A percentile compares a stretch with the other conserved stretches of the same genome.
Evolutionary conservation across 37 sponge, comb jelly and placozoan genomes (phyloP).

Genomic region (Petrosia ficiformis): DNA sequence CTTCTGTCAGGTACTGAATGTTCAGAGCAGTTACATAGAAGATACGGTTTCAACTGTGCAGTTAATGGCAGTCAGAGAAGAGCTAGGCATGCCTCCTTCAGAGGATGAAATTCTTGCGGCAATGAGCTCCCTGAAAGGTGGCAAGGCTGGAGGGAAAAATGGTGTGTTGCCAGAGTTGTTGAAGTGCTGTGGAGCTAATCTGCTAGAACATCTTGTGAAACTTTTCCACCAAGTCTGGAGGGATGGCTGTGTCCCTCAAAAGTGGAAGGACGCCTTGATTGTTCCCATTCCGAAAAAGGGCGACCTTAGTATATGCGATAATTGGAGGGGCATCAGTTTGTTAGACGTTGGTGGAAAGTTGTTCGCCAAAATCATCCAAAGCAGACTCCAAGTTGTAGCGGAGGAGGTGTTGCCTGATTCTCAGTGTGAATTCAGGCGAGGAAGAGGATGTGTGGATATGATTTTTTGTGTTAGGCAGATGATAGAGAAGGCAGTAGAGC

Average conservation of each 20-base stretch:
- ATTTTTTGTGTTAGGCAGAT: conserved; percentile 14
- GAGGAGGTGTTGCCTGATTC: conserved; percentile 29
- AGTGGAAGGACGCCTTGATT: conserved; percentile 39
- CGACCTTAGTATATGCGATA: conserved; percentile 26
- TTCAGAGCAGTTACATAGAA: conserved; percentile 1
- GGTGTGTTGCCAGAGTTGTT: conserved; percentile 25
- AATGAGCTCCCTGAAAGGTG: conserved; percentile 20
- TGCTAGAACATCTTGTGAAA: conserved; percentile 13
- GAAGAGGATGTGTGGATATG: conserved; percentile 28
- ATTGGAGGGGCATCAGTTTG: conserved; percentile 46
- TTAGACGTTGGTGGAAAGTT: conserved; percentile 33
- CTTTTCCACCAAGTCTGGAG: conserved; percentile 25
- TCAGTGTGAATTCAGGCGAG: conserved; percentile 33
- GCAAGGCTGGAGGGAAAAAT: conserved; percentile 43
- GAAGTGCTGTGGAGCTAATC: conserved; percentile 19
- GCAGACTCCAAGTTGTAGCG: conserved; percentile 27
- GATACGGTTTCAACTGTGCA: conserved; percentile 13
- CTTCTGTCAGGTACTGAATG: conserved; percentile 2
- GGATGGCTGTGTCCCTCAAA: conserved; percentile 14
- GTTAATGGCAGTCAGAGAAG: conserved; percentile 12
- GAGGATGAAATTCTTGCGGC: conserved; percentile 25
- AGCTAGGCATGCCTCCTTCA: conserved; percentile 22
- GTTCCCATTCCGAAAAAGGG: conserved; percentile 32
- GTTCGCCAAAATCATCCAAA: conserved; percentile 27
- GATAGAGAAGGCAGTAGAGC: conserved; percentile 32